Percentiles rank a stretch among this genome's conserved stretches.
Conservation (phyloP, 2,797 vertebrate genomes). For the Arrhamphus sclerolepis region DNA sequence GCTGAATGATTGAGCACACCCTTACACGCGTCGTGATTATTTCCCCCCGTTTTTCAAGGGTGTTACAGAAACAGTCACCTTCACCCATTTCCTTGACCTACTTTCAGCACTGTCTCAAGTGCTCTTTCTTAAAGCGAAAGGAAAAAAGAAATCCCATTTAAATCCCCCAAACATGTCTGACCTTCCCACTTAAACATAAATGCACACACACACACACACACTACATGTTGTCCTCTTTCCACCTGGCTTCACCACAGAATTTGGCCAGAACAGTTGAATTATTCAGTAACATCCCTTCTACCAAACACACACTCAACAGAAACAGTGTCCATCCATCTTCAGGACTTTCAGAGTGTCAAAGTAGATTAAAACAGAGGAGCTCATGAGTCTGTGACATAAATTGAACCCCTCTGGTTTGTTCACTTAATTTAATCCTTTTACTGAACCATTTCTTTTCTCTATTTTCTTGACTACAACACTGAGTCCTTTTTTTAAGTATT, state of each 20-base stretch:
- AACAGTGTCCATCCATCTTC: not conserved
- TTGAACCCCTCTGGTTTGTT: not conserved
- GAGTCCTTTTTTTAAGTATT: not conserved
- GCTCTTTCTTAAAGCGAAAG: conserved; percentile 52
- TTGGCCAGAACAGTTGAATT: conserved; percentile 76
- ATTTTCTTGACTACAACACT: not conserved
- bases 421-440: not conserved
- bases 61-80: conserved; percentile 59
- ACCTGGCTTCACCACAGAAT: conserved; percentile 74
- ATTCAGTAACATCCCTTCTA: conserved; percentile 69
- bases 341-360: conserved; percentile 15
- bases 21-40: no score
- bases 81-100: conserved; percentile 73
- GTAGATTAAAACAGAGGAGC: conserved; percentile 19
- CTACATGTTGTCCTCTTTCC: conserved; percentile 70
- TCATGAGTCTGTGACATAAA: not conserved
- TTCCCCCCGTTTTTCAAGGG: no score
- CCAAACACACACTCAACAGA: conserved; percentile 20
- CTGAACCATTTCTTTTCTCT: not conserved
- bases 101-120: conserved; percentile 53
- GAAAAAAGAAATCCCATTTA: conserved; percentile 57
- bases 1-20: no score
- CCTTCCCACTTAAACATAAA: conserved; percentile 42
- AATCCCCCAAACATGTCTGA: conserved; percentile 60
- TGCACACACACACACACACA: conserved; percentile 34